These are phyloP conservation scores for Acipenser ruthenus DNA, from an alignment of 2,797 vertebrate genomes.

Conservation along the genomic window DNA sequence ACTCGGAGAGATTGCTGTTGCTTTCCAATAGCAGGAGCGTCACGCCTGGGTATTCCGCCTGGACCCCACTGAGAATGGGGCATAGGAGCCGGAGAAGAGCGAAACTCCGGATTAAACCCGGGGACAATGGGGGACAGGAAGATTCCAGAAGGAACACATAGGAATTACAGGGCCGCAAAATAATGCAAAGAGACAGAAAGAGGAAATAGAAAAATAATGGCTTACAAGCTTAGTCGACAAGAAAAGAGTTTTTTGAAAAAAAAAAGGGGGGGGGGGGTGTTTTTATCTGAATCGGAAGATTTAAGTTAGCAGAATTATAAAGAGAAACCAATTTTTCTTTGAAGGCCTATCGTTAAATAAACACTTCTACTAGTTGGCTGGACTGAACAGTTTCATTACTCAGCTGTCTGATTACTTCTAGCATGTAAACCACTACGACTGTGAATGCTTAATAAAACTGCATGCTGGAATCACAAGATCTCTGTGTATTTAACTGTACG, in stretches of 20 bases:
- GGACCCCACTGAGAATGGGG: slow-evolving; percentile 71
- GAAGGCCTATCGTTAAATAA: slow-evolving; percentile 54
- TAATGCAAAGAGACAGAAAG: slow-evolving; percentile 90
- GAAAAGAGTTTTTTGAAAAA: slow-evolving; percentile 36
- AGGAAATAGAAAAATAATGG: slow-evolving; percentile 91
- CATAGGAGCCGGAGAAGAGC: slow-evolving; percentile 64
- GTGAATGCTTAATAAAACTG: neutral
- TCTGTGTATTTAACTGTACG: too few relatives aligned
- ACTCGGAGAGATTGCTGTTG: slow-evolving; percentile 78
- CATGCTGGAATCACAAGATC: slow-evolving; percentile 9
- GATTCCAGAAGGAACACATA: slow-evolving; percentile 86
- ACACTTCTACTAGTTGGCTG: slow-evolving; percentile 50
- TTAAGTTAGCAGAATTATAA: slow-evolving; percentile 46
- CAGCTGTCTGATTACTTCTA: slow-evolving; percentile 26
- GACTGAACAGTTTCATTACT: slow-evolving; percentile 57
- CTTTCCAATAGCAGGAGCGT: slow-evolving; percentile 89
- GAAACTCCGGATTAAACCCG: slow-evolving; percentile 80
- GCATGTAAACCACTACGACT: slow-evolving; percentile 34
- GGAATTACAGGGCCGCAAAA: slow-evolving; percentile 89
- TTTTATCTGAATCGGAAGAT: slow-evolving; percentile 74
- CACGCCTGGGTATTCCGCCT: slow-evolving; percentile 83
- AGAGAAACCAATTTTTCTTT: slow-evolving; percentile 41
- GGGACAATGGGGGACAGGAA: slow-evolving; percentile 86
- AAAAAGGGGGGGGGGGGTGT: slow-evolving; percentile 48
- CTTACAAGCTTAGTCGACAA: slow-evolving; percentile 70